Evolutionary conservation across 2,888 invertebrate species (phyloP).

Genomic region (Mythimna ferrago): DNA sequence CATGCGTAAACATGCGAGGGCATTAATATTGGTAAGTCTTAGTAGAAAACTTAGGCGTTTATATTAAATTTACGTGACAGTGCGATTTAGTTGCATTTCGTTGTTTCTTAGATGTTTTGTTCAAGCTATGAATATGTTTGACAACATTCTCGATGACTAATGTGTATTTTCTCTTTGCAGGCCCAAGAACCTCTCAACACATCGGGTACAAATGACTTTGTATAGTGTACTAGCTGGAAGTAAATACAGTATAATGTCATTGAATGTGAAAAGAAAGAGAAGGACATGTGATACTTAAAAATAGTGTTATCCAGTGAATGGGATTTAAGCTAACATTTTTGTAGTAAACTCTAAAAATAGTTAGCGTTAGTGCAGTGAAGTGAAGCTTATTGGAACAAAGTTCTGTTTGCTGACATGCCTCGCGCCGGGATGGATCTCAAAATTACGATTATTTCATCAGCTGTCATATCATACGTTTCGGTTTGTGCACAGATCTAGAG

Average conservation of each 20-base stretch:
- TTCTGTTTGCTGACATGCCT: conserved; percentile 78
- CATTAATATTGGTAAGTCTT: conserved; percentile 84
- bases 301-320: conserved; percentile 87
- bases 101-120: conserved; percentile 42
- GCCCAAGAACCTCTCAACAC: conserved; percentile 95
- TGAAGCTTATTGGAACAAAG: conserved; percentile 80
- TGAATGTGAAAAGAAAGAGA: conserved; percentile 89
- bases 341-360: conserved; percentile 80
- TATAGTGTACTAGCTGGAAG: conserved; percentile 91
- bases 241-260: conserved; percentile 87
- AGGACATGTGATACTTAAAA: conserved; percentile 87
- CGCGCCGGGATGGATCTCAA: conserved; percentile 82
- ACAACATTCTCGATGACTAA: conserved; percentile 43
- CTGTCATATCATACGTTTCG: conserved; percentile 62
- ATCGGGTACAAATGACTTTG: conserved; percentile 95
- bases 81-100: conserved; percentile 57
- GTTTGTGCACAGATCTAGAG: conserved; percentile 36
- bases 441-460: conserved; percentile 71
- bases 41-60: conserved; percentile 63
- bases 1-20: conserved; percentile 88
- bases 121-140: conserved; percentile 16
- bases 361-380: conserved; percentile 84
- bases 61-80: conserved; percentile 43
- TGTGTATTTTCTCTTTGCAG: conserved; percentile 90
- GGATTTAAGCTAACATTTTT: conserved; percentile 80